Conservation (phyloP, 2,113 vertebrate genomes). For the Rissa tridactyla region DNA sequence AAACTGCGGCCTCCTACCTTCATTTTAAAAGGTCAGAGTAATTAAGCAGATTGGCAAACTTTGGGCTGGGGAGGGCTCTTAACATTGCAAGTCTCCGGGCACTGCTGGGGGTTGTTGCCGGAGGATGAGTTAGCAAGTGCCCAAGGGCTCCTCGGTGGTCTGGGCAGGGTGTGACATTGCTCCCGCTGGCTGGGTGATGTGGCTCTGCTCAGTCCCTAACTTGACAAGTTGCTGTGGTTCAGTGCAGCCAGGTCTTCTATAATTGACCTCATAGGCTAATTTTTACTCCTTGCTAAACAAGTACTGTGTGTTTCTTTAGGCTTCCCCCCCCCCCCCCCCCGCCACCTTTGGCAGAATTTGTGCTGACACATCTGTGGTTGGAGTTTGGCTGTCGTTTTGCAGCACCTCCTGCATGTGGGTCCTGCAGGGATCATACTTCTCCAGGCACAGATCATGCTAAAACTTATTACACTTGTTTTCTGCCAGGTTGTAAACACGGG, state of each 20-base stretch:
- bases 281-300: background rate
- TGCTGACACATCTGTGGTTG: background rate
- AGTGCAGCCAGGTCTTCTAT: background rate
- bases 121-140: background rate
- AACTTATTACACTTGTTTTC: background rate
- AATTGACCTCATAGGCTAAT: background rate
- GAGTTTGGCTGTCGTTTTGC: background rate
- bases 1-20: background rate
- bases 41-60: background rate
- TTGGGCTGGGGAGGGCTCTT: background rate
- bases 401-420: accelerated
- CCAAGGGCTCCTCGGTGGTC: background rate
- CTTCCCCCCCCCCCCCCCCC: background rate
- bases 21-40: background rate
- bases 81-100: background rate
- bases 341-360: background rate
- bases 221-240: background rate
- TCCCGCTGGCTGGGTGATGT: background rate
- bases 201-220: background rate
- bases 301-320: background rate
- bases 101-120: background rate
- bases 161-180: background rate
- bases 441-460: background rate
- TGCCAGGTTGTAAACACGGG: background rate
- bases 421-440: background rate